A percentile compares a stretch with the other conserved stretches of the same genome.
Evolutionary conservation across 2,888 invertebrate species (phyloP).

Genomic region (Yponomeuta plumbellus): DNA sequence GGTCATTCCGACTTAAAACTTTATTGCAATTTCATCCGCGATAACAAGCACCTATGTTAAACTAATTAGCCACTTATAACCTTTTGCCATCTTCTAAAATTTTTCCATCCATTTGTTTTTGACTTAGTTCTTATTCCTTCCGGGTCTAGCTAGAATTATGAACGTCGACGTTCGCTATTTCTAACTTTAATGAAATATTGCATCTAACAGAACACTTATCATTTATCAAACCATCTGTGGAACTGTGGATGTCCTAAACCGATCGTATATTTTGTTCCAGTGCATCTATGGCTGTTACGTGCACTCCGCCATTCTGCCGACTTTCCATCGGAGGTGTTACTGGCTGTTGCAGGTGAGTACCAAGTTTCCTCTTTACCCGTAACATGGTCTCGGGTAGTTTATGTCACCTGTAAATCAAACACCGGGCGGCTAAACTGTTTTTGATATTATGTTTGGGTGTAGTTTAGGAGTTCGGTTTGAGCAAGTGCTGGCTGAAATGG

Average conservation of each 20-base stretch:
- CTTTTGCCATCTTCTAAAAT: too few relatives aligned
- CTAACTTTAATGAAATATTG: too few relatives aligned
- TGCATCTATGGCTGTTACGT: slow-evolving; percentile 99
- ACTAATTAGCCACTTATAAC: too few relatives aligned
- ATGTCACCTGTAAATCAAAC: background rate
- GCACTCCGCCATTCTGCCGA: slow-evolving; percentile 98
- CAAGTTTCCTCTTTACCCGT: slow-evolving; percentile 10
- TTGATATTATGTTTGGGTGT: background rate
- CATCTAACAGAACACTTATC: too few relatives aligned
- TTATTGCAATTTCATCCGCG: too few relatives aligned
- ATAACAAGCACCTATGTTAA: too few relatives aligned
- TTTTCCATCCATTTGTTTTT: too few relatives aligned
- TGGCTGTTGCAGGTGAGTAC: slow-evolving; percentile 93
- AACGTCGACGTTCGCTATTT: too few relatives aligned
- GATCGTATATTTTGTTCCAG: slow-evolving; percentile 65
- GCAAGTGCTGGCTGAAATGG: background rate
- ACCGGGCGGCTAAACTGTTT: background rate
- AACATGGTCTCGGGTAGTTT: slow-evolving; percentile 14
- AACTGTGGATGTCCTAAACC: background rate
- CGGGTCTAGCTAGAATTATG: too few relatives aligned
- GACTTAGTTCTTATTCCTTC: too few relatives aligned
- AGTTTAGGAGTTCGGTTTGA: background rate
- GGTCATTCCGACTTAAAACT: too few relatives aligned
- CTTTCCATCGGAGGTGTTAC: slow-evolving; percentile 98
- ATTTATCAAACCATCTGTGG: too few relatives aligned